Evolutionary conservation across 2,113 vertebrate species (phyloP).

Genomic region (Mus pahari): DNA sequence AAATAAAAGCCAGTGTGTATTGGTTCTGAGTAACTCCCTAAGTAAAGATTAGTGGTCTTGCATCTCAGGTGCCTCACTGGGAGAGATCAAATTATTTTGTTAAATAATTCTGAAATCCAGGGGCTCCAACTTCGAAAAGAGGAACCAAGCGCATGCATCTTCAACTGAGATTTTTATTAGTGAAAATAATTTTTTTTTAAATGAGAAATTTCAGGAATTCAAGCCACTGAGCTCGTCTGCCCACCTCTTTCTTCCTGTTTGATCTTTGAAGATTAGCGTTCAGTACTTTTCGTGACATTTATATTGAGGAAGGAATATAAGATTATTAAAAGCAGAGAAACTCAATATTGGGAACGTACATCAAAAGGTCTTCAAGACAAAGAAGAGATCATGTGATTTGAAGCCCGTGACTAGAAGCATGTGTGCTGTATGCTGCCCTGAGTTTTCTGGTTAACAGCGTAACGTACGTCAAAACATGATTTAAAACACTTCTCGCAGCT

Average conservation of each 20-base stretch:
- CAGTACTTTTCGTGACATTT: constrained; percentile 82
- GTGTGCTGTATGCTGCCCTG: constrained; percentile 83
- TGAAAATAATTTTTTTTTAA: constrained; percentile 53
- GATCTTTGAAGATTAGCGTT: constrained; percentile 81
- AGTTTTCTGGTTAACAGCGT: constrained; percentile 75
- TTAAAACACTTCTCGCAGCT: constrained; percentile 60
- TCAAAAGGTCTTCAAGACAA: constrained; percentile 86
- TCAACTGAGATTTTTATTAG: constrained; percentile 32
- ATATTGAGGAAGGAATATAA: constrained; percentile 85
- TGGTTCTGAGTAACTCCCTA: not conserved
- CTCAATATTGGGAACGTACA: constrained; percentile 82
- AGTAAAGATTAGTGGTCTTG: not conserved
- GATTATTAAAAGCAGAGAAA: constrained; percentile 87
- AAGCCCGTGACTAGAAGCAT: constrained; percentile 84
- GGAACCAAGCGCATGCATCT: constrained; percentile 18
- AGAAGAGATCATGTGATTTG: constrained; percentile 82
- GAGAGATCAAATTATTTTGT: not conserved
- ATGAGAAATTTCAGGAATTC: constrained; percentile 77
- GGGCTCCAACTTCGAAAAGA: constrained; percentile 5
- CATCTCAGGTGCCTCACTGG: not conserved
- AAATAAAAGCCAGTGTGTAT: not conserved
- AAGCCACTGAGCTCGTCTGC: constrained; percentile 45
- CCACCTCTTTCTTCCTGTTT: constrained; percentile 81
- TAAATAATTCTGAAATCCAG: constrained; percentile 17
- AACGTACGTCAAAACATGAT: constrained; percentile 72